A percentile compares a stretch with the other conserved stretches of the same genome.
Conservation (phyloP, 2,888 invertebrate species). For the Panopea generosa region DNA sequence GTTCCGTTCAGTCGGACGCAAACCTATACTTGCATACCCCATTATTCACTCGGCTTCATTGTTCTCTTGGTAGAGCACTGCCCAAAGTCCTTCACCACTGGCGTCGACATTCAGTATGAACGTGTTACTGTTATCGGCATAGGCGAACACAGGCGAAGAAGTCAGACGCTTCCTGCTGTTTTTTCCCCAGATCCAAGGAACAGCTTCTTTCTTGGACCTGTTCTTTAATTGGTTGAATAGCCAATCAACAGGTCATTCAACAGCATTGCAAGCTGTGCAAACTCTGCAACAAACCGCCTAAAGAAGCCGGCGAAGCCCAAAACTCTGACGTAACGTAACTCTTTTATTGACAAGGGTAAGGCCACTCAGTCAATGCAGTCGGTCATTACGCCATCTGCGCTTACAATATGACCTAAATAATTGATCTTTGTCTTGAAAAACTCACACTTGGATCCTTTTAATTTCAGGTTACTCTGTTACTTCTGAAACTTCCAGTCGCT, state of each 20-base stretch:
- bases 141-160: conserved; percentile 35
- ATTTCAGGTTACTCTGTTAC: not conserved
- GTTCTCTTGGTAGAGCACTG: conserved; percentile 29
- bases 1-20: conserved; percentile 28
- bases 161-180: conserved; percentile 36
- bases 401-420: conserved; percentile 38
- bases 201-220: conserved; percentile 14
- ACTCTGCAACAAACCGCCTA: conserved; percentile 26
- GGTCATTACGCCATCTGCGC: conserved; percentile 22
- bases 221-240: conserved; percentile 6
- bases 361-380: conserved; percentile 41
- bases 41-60: conserved; percentile 32
- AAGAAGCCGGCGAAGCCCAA: conserved; percentile 45
- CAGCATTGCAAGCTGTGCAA: conserved; percentile 18
- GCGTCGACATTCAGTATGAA: conserved; percentile 39
- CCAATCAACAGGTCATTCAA: conserved; percentile 49
- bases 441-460: conserved; percentile 23
- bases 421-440: conserved; percentile 22
- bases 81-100: conserved; percentile 14
- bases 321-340: conserved; percentile 30
- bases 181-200: conserved; percentile 24
- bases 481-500: conserved; percentile 6
- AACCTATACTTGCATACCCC: conserved; percentile 40
- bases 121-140: conserved; percentile 42
- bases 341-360: conserved; percentile 29